phyloP scores from a whole-genome alignment of 2,797 vertebrate genomes.

The Poeciliopsis infans region DNA sequence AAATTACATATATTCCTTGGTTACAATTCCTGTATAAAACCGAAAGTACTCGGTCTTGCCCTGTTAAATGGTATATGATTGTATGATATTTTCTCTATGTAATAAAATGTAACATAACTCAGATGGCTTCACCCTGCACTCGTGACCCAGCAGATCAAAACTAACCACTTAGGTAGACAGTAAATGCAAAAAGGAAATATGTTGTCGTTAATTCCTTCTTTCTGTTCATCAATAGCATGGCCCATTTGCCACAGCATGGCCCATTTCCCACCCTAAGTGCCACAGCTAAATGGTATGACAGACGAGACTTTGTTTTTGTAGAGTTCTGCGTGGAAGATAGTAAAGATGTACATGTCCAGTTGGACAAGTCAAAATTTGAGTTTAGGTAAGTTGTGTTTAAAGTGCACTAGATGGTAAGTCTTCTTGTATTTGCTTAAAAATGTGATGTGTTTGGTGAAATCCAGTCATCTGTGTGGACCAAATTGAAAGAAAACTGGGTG shows the following conservation, averaged over 20 bases:
- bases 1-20: neutral
- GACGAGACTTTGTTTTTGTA: conserved; percentile 92
- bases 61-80: neutral
- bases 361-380: conserved; percentile 89
- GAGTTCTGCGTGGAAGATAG: conserved; percentile 98
- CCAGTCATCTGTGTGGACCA: neutral
- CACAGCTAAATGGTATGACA: conserved; percentile 97
- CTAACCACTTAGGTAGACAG: neutral
- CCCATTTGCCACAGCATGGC: no score
- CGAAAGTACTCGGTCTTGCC: neutral
- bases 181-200: neutral
- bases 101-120: neutral
- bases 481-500: neutral
- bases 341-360: conserved; percentile 91
- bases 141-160: neutral
- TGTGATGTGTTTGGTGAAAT: neutral
- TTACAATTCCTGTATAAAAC: neutral
- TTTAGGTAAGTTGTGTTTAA: conserved; percentile 84
- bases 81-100: neutral
- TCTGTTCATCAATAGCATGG: conserved; percentile 82
- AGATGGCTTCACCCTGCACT: conserved; percentile 12
- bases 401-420: neutral
- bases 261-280: conserved; percentile 58
- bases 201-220: neutral
- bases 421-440: neutral